These are phyloP conservation scores for Pararge aegeria DNA, from an alignment of 1,140 invertebrate genomes.

Conservation along the genomic window DNA sequence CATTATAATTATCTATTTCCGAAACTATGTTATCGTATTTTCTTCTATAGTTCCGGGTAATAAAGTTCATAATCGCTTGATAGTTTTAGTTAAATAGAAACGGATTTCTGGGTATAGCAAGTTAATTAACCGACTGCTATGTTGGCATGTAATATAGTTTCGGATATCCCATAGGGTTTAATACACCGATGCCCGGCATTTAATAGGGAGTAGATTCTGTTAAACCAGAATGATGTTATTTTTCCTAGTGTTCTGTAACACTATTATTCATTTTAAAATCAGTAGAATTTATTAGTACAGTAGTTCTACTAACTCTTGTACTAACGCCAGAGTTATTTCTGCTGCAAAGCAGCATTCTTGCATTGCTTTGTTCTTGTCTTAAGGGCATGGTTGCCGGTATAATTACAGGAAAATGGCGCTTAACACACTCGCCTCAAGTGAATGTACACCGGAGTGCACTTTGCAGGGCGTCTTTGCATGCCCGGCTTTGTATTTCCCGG, in stretches of 20 bases:
- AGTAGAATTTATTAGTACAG: too few species aligned
- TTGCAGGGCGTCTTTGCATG: too few species aligned
- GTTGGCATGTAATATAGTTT: conserved; percentile 36
- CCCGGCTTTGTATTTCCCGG: too few species aligned
- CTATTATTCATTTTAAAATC: too few species aligned
- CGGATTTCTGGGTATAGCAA: conserved; percentile 34
- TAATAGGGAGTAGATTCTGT: conserved; percentile 29
- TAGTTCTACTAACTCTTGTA: too few species aligned
- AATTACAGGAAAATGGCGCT: too few species aligned
- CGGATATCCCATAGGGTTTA: conserved; percentile 32
- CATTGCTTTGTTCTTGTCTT: too few species aligned
- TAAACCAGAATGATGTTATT: neutral
- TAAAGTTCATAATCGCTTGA: conserved; percentile 17
- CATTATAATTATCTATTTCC: neutral
- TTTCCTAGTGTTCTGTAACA: neutral
- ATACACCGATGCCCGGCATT: conserved; percentile 31
- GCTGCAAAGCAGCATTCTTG: too few species aligned
- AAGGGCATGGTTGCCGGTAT: too few species aligned
- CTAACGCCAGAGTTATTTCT: too few species aligned
- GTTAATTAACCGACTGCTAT: conserved; percentile 44
- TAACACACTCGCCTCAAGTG: too few species aligned
- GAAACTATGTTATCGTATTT: conserved; percentile 8
- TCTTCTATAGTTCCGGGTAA: neutral
- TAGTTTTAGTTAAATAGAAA: conserved; percentile 25
- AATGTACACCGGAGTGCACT: too few species aligned